phyloP scores from a whole-genome alignment of 2,888 invertebrate species.

The Cephonodes hylas region DNA sequence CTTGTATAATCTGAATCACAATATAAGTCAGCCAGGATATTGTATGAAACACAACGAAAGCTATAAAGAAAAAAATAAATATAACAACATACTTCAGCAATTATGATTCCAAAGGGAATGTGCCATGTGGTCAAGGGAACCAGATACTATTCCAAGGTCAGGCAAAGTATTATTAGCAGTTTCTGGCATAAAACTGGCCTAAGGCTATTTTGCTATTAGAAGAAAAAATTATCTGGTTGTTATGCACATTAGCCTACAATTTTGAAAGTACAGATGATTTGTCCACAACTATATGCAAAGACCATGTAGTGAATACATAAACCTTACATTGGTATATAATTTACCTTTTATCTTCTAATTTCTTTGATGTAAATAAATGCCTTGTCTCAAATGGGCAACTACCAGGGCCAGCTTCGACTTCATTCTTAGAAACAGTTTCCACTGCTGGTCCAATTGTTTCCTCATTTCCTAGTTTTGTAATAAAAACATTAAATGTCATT shows the following conservation, averaged over 20 bases:
- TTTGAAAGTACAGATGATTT: too few relatives aligned
- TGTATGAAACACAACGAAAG: constrained; percentile 92
- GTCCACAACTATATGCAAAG: neutral
- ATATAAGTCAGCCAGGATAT: constrained; percentile 95
- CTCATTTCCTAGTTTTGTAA: constrained; percentile 66
- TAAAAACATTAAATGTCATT: constrained; percentile 13
- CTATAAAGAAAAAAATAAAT: constrained; percentile 58
- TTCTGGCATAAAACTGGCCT: too few relatives aligned
- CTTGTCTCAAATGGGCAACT: constrained; percentile 90
- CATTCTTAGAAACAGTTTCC: constrained; percentile 81
- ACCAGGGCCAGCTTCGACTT: constrained; percentile 88
- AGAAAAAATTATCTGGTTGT: too few relatives aligned
- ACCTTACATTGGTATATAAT: neutral
- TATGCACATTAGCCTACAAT: too few relatives aligned
- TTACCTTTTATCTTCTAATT: constrained; percentile 81
- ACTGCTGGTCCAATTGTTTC: constrained; percentile 80
- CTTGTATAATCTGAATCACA: constrained; percentile 91
- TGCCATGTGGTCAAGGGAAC: too few relatives aligned
- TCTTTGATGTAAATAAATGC: constrained; percentile 85
- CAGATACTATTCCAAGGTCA: too few relatives aligned
- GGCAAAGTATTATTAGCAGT: too few relatives aligned
- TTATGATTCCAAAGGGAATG: too few relatives aligned
- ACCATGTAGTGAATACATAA: neutral
- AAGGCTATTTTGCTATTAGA: too few relatives aligned
- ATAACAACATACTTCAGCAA: neutral